phyloP scores from a whole-genome alignment of 2,888 invertebrate genomes.

The Venustoraphidia nigricollis region DNA sequence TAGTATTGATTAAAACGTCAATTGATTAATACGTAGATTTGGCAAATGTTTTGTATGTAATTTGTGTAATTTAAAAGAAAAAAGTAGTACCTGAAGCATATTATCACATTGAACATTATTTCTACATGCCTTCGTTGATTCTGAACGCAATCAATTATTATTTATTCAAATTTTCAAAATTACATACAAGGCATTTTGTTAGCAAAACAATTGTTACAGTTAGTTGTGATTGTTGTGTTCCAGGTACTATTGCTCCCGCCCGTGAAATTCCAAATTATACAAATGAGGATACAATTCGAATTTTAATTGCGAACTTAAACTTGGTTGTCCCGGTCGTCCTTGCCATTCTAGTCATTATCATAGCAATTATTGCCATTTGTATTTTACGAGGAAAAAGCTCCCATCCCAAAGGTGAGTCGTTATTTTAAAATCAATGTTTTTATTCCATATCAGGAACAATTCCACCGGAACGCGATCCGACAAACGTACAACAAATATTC shows the following conservation, averaged over 20 bases:
- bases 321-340: constrained; percentile 88
- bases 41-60: too few relatives aligned
- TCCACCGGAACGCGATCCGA: constrained; percentile 44
- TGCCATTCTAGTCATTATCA: constrained; percentile 80
- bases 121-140: too few relatives aligned
- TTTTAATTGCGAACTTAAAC: constrained; percentile 79
- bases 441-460: constrained; percentile 50
- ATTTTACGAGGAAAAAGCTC: constrained; percentile 74
- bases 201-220: too few relatives aligned
- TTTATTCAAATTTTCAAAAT: too few relatives aligned
- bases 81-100: too few relatives aligned
- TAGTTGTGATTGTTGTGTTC: constrained; percentile 34
- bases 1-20: too few relatives aligned
- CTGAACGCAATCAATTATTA: too few relatives aligned
- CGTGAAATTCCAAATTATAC: constrained; percentile 67
- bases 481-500: constrained; percentile 35
- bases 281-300: constrained; percentile 70
- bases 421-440: constrained; percentile 19
- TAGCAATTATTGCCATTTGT: constrained; percentile 86
- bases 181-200: too few relatives aligned
- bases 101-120: too few relatives aligned
- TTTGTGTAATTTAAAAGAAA: too few relatives aligned
- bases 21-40: too few relatives aligned
- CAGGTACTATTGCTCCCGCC: constrained; percentile 89
- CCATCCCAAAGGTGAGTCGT: constrained; percentile 63